These are phyloP conservation scores for Bungarus multicinctus DNA, from an alignment of 2,113 vertebrate species.

Conservation along the genomic window DNA sequence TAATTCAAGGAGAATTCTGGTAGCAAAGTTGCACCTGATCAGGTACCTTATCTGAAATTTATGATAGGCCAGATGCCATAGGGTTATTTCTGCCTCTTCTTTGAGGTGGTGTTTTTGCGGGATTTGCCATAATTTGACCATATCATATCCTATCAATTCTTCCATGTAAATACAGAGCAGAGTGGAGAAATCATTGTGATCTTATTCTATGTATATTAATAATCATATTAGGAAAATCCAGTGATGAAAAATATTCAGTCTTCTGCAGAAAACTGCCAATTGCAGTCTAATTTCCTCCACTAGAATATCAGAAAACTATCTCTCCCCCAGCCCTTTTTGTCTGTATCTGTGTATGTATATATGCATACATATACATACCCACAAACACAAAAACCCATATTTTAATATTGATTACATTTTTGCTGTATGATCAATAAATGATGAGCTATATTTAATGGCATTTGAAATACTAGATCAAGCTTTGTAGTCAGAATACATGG, in stretches of 20 bases:
- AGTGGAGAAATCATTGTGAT: neutral
- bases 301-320: neutral
- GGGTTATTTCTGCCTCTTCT: neutral
- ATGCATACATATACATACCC: no score
- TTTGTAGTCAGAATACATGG: constrained; percentile 8
- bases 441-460: constrained; percentile 7
- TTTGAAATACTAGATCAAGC: constrained; percentile 24
- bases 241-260: neutral
- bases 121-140: no score
- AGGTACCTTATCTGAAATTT: neutral
- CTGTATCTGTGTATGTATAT: neutral
- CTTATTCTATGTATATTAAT: neutral
- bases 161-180: neutral
- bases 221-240: neutral
- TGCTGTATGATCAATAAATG: neutral
- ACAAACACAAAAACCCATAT: neutral
- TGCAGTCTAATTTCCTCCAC: neutral
- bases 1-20: neutral
- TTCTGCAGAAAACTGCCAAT: neutral
- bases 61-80: neutral
- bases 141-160: neutral
- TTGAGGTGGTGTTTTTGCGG: neutral
- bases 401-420: neutral
- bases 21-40: neutral
- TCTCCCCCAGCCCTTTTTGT: neutral